Evolutionary conservation across 2,797 vertebrate genomes (phyloP).

Genomic region (Danio choprae): DNA sequence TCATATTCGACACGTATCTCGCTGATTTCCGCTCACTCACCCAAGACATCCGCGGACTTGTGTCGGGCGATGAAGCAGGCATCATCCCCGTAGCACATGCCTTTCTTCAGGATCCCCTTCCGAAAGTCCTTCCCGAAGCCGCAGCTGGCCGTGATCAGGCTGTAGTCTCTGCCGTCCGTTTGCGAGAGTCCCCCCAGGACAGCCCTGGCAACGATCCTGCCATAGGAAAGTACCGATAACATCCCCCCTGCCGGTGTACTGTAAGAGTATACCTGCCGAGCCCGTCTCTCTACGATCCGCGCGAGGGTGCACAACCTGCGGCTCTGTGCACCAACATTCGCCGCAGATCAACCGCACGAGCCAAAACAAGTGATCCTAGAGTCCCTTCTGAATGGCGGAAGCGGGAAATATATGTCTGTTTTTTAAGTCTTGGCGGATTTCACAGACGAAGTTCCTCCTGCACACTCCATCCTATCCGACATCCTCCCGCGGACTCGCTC

Average conservation of each 20-base stretch:
- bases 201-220: constrained; percentile 95
- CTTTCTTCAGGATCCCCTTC: constrained; percentile 97
- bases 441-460: constrained; percentile 35
- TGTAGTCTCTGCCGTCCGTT: constrained; percentile 95
- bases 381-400: not conserved
- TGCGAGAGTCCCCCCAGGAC: constrained; percentile 97
- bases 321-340: constrained; percentile 52
- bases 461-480: constrained; percentile 49
- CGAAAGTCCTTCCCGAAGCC: constrained; percentile 98
- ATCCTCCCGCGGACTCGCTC: constrained; percentile 42
- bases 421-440: constrained; percentile 51
- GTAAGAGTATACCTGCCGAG: constrained; percentile 73
- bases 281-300: constrained; percentile 61
- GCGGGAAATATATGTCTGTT: not conserved
- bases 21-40: constrained; percentile 72
- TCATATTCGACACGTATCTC: not conserved
- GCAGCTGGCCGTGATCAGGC: constrained; percentile 93
- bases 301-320: constrained; percentile 51
- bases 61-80: constrained; percentile 94
- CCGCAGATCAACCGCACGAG: constrained; percentile 44
- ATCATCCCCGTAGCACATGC: constrained; percentile 97
- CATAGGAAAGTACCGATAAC: constrained; percentile 96
- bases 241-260: constrained; percentile 82
- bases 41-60: constrained; percentile 89
- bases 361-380: not conserved